A percentile compares a stretch with the other conserved stretches of the same genome.
phyloP scores from a whole-genome alignment of 2,113 vertebrate genomes.

The Cyanoliseus patagonus region DNA sequence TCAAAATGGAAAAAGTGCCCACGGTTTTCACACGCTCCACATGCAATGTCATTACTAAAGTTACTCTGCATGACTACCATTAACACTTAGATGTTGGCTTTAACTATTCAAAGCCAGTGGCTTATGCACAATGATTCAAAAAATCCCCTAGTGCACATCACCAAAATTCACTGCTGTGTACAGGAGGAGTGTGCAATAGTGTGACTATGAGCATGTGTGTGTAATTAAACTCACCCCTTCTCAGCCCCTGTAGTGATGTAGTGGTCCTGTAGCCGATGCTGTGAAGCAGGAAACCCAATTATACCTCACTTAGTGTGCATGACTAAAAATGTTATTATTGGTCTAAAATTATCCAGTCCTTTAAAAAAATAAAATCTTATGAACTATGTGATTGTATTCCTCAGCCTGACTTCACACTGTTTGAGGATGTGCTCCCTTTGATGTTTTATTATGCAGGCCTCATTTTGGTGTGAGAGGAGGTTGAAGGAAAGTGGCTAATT shows the following conservation, averaged over 20 bases:
- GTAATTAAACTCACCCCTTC: not conserved
- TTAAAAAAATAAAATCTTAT: conserved; percentile 16
- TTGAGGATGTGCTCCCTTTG: not conserved
- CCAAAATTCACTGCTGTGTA: not conserved
- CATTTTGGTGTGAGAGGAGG: not conserved
- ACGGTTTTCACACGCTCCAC: not conserved
- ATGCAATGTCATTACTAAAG: not conserved
- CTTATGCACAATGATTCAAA: not conserved
- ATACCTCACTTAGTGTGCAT: not conserved
- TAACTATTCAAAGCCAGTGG: not conserved
- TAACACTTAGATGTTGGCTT: not conserved
- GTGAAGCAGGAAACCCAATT: conserved; percentile 27
- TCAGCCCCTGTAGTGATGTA: not conserved
- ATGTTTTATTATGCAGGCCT: not conserved
- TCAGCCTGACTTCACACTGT: not conserved
- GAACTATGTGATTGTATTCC: not conserved
- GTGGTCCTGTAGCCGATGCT: not conserved
- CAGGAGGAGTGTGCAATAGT: not conserved
- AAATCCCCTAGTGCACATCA: not conserved
- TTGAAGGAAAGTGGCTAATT: not conserved
- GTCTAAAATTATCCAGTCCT: conserved; percentile 42
- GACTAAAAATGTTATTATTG: conserved; percentile 47
- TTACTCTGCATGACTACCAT: not conserved
- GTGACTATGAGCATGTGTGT: fast-evolving
- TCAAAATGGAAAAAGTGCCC: not conserved